Percentiles rank a stretch among this genome's conserved stretches.
Conservation (phyloP, 2,888 invertebrate species). For the Pherbina coryleti region DNA sequence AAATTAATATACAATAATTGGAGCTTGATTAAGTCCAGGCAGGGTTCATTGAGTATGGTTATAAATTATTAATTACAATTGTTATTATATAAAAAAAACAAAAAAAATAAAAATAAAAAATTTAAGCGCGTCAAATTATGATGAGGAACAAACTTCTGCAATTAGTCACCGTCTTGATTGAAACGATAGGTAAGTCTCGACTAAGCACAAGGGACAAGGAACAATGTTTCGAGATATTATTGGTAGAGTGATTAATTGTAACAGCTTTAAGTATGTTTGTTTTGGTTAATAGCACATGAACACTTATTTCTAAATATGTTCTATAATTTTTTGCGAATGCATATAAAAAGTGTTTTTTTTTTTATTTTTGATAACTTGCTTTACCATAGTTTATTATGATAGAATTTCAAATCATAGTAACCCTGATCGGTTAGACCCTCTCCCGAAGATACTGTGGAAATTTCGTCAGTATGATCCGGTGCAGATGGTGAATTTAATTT, state of each 20-base stretch:
- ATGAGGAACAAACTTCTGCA: too few relatives aligned
- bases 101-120: too few relatives aligned
- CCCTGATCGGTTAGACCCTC: constrained; percentile 76
- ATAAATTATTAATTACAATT: too few relatives aligned
- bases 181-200: too few relatives aligned
- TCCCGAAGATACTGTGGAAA: constrained; percentile 64
- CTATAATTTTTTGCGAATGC: constrained; percentile 2
- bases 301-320: neutral
- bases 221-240: too few relatives aligned
- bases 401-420: constrained; percentile 82
- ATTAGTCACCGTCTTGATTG: too few relatives aligned
- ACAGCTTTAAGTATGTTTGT: neutral
- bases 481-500: constrained; percentile 53
- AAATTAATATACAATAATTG: too few relatives aligned
- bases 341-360: constrained; percentile 1
- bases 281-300: neutral
- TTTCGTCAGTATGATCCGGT: constrained; percentile 62
- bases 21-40: too few relatives aligned
- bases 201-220: too few relatives aligned
- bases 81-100: too few relatives aligned
- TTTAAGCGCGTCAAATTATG: too few relatives aligned
- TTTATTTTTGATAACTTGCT: constrained; percentile 20
- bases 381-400: constrained; percentile 84
- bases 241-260: neutral
- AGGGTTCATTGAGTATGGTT: too few relatives aligned